Percentiles rank a stretch among this genome's conserved stretches.
These are phyloP conservation scores for Coenonympha glycerion DNA, from an alignment of 2,888 invertebrate species.

Conservation along the genomic window DNA sequence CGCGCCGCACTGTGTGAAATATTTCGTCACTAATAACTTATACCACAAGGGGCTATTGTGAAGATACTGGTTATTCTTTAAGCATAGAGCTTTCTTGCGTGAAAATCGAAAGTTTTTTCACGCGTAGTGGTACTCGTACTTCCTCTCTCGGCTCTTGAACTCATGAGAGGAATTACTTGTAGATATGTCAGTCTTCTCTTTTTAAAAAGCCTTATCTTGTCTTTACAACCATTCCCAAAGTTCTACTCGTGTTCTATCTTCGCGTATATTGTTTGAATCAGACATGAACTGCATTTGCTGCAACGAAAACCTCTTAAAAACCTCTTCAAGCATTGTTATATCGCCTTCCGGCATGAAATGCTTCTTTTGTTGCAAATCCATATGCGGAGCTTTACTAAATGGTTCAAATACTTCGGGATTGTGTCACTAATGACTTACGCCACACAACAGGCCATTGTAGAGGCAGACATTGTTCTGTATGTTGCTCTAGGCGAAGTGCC, in stretches of 20 bases:
- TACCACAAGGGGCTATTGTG: slow-evolving; percentile 2
- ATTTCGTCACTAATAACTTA: slow-evolving; percentile 9
- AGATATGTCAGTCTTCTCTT: no score
- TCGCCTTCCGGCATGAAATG: neutral
- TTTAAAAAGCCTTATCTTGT: no score
- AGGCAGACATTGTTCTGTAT: slow-evolving; percentile 7
- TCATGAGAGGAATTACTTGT: neutral
- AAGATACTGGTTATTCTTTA: neutral
- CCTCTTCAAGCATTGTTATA: neutral
- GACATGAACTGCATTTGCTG: no score
- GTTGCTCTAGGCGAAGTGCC: slow-evolving; percentile 3
- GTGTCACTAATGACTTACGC: neutral
- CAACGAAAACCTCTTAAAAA: no score
- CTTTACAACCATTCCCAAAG: no score
- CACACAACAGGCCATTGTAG: neutral
- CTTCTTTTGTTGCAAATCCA: neutral
- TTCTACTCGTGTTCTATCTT: no score
- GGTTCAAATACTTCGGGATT: neutral
- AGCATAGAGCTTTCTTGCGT: no score
- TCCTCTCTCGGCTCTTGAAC: no score
- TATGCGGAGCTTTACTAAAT: neutral
- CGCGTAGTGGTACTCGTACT: no score
- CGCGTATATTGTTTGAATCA: no score
- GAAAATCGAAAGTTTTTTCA: no score
- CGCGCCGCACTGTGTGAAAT: neutral